phyloP scores from a whole-genome alignment of 2,113 vertebrate genomes.

The Sturnus vulgaris region DNA sequence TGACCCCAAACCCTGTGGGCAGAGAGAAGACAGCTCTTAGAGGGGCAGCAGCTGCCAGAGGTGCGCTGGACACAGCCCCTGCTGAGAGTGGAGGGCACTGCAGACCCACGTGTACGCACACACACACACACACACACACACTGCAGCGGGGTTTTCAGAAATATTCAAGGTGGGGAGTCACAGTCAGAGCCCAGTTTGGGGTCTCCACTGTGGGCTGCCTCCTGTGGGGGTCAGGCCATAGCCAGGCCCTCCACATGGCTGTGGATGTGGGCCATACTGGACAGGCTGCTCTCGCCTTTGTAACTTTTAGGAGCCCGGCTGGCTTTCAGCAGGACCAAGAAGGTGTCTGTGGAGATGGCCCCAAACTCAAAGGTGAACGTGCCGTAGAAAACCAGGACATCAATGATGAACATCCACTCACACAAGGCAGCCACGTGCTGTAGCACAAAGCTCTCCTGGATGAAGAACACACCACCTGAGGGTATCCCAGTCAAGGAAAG shows the following conservation, averaged over 20 bases:
- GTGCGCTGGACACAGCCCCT: background rate
- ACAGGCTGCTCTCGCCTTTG: slow-evolving; percentile 38
- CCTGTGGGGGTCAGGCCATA: slow-evolving; percentile 37
- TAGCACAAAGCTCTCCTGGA: slow-evolving; percentile 82
- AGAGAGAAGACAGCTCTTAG: background rate
- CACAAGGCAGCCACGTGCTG: slow-evolving; percentile 86
- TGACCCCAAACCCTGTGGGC: background rate
- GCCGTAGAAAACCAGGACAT: slow-evolving; percentile 86
- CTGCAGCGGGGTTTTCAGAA: background rate
- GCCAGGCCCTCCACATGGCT: slow-evolving; percentile 26
- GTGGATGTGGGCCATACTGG: slow-evolving; percentile 23
- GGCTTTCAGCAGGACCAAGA: slow-evolving; percentile 79
- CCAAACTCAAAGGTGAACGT: slow-evolving; percentile 86
- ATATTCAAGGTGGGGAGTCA: background rate
- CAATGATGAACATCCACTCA: slow-evolving; percentile 86
- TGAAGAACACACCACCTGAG: slow-evolving; percentile 83
- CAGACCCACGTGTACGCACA: background rate
- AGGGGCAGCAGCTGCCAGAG: background rate
- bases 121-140: background rate
- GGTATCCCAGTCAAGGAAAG: slow-evolving; percentile 73
- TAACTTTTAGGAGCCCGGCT: slow-evolving; percentile 61
- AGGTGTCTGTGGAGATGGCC: slow-evolving; percentile 80
- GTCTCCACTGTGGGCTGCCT: background rate
- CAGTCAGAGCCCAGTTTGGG: background rate
- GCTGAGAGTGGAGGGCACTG: background rate